These are phyloP conservation scores for Brachypteracias leptosomus DNA, from an alignment of 2,113 vertebrate genomes.

Conservation along the genomic window DNA sequence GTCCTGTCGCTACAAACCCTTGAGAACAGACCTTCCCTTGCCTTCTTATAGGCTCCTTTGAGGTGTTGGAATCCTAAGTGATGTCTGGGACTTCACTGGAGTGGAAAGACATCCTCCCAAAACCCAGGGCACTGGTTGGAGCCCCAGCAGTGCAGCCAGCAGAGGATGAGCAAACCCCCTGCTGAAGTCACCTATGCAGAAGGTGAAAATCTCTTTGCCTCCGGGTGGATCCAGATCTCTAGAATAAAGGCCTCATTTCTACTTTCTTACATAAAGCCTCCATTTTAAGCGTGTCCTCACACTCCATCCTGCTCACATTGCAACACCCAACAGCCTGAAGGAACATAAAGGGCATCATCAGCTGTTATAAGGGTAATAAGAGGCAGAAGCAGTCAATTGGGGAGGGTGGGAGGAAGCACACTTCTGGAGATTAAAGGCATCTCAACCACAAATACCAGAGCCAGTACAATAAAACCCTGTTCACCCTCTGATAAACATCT, in stretches of 20 bases:
- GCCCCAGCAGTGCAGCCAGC: neutral
- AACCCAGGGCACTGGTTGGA: neutral
- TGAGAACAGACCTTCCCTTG: too few species aligned
- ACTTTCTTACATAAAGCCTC: neutral
- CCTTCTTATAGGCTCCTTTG: too few species aligned
- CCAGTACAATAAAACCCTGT: conserved; percentile 44
- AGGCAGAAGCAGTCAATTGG: neutral
- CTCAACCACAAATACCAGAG: conserved; percentile 34
- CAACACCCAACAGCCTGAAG: neutral
- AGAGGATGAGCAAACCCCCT: conserved; percentile 17
- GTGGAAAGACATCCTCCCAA: neutral
- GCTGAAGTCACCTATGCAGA: neutral
- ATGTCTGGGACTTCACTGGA: neutral
- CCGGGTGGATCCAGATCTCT: accelerated
- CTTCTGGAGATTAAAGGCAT: conserved; percentile 42
- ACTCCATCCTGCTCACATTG: neutral
- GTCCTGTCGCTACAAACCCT: too few species aligned
- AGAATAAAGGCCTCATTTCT: neutral
- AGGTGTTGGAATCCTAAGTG: neutral
- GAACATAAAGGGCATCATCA: neutral
- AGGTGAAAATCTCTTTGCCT: neutral
- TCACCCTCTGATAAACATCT: conserved; percentile 60
- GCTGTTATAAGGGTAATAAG: neutral
- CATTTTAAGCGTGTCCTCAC: neutral
- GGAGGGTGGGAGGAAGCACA: neutral